Percentiles rank a stretch among this genome's conserved stretches.
phyloP scores from a whole-genome alignment of 1,140 invertebrate genomes.

The Matsumurasca onukii region DNA sequence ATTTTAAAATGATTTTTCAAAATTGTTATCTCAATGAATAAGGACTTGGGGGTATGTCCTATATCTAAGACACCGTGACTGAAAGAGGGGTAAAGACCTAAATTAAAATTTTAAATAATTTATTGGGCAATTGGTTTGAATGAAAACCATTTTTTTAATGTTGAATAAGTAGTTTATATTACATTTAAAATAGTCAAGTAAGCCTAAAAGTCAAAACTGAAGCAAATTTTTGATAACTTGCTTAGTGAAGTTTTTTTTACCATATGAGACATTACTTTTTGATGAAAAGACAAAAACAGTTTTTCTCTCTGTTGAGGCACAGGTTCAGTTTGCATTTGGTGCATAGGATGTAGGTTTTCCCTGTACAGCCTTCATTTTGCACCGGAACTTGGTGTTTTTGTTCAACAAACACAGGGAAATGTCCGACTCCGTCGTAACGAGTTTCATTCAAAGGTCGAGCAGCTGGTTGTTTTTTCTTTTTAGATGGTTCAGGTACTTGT shows the following conservation, averaged over 20 bases:
- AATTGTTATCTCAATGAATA: too few relatives aligned
- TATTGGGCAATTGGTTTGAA: background rate
- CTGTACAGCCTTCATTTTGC: constrained; percentile 30
- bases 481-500: background rate
- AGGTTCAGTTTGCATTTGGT: constrained; percentile 30
- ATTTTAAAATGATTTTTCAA: too few relatives aligned
- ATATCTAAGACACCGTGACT: constrained; percentile 15
- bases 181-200: background rate
- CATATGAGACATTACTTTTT: constrained; percentile 17
- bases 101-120: background rate
- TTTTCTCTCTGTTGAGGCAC: constrained; percentile 26
- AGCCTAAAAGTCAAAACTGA: background rate
- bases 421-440: constrained; percentile 24
- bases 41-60: too few relatives aligned
- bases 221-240: background rate
- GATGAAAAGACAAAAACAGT: constrained; percentile 32
- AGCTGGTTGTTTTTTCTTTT: background rate
- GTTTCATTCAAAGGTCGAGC: constrained; percentile 20
- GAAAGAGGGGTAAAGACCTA: too few relatives aligned
- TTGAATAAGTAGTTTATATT: background rate
- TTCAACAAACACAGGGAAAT: constrained; percentile 26
- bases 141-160: background rate
- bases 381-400: constrained; percentile 5
- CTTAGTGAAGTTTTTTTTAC: background rate
- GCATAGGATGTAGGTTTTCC: constrained; percentile 29